Percentiles rank a stretch among this genome's conserved stretches.
These are phyloP conservation scores for Torymus tubicola DNA, from an alignment of 2,888 invertebrate species.

Conservation along the genomic window DNA sequence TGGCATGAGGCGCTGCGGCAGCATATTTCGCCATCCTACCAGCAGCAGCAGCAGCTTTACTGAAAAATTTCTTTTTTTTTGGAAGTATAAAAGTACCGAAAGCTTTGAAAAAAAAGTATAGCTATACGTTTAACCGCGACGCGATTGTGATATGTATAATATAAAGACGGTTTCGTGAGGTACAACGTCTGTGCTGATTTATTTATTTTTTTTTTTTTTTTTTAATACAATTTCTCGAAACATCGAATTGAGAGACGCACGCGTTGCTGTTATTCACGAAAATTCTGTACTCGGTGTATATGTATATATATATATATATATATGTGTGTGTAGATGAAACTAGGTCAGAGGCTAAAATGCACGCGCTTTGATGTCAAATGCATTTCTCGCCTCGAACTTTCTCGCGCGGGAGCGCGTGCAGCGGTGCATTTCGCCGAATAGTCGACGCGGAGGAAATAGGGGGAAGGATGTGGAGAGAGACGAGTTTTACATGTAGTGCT, in stretches of 20 bases:
- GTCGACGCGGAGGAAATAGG: no score
- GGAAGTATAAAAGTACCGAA: neutral
- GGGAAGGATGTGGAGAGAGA: no score
- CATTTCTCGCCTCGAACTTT: slow-evolving; percentile 63
- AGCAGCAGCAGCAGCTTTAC: no score
- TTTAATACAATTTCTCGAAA: slow-evolving; percentile 27
- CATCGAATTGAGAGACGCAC: neutral
- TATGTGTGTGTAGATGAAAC: slow-evolving; percentile 35
- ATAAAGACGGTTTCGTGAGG: neutral
- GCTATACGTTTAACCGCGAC: neutral
- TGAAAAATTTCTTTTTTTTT: neutral
- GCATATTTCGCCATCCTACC: neutral
- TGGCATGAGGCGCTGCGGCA: neutral
- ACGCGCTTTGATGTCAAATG: slow-evolving; percentile 64
- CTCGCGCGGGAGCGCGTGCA: neutral
- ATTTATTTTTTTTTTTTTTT: neutral
- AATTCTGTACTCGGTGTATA: no score
- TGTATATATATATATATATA: no score
- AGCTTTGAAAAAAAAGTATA: neutral
- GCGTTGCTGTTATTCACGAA: slow-evolving; percentile 36
- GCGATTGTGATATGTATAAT: neutral
- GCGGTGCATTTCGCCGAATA: slow-evolving; percentile 27
- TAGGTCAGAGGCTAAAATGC: slow-evolving; percentile 62
- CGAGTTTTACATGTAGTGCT: no score
- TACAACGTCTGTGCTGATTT: neutral